Base-by-base conservation (phyloP, 2,888 invertebrate genomes). In the Oscheius sp. region DNA sequence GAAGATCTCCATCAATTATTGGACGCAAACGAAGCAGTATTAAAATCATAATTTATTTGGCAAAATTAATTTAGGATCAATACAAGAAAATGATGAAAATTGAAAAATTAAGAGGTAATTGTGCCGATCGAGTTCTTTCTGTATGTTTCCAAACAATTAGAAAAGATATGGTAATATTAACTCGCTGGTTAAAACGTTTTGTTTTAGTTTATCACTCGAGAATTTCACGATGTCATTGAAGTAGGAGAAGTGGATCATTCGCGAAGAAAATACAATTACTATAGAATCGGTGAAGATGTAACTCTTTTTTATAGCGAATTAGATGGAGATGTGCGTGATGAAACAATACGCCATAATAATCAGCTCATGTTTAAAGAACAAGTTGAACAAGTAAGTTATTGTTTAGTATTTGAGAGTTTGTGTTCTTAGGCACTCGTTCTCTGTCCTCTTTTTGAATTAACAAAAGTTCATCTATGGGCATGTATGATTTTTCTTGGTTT, bases 241-340 rank as follows among this genome's bases (percentile, higher is more conserved):
- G 21, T 21, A 16, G 35, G 35, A 35, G 61, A 61, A 18, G 21
- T 41, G 13, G 21, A 61, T 18, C 61, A 61, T 43, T 41, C 35
- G n/a, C 7, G n/a, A 43, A 21, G 61, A 61, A 43, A 61, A 45
- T 21, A 59, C n/a, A 16, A 18, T 35, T 61, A 61, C 18, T 18
- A 21, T 41, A 5, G 43, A 13, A 23, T 61, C 21, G 43, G 13
- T 2, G 13, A 13, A 25, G 21, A 43, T 41, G 43, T 23, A 6
- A 61, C 61, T 18, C n/a, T 61, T n/a, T 43, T 41, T 23, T 61
- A 61, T 2, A 43, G 43, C 5, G 45, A 61, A 16, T 21, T 6
- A 12, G 43, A 61, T 6, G 61, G 43, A n/a, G 61, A 61, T 41
- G 43, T 61, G 43, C n/a, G 43, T 18, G 61, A 43, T 43, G 43